Conservation (phyloP, 2,888 invertebrate species). For the Atrina japonica region DNA sequence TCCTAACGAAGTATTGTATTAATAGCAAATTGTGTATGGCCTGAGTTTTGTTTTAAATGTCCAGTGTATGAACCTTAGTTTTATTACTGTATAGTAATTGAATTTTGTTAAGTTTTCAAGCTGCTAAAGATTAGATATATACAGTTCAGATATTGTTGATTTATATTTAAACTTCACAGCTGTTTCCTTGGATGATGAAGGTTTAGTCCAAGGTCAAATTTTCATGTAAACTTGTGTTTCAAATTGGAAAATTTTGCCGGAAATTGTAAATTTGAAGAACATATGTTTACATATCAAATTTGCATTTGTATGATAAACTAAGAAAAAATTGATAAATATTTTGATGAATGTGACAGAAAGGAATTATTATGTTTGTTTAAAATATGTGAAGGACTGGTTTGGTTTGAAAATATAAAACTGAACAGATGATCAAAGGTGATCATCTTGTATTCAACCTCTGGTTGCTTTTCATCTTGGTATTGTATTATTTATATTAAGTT, state of each 20-base stretch:
- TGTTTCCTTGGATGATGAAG: conserved; percentile 12
- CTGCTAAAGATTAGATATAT: background rate
- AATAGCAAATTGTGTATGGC: background rate
- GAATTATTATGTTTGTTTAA: conserved; percentile 20
- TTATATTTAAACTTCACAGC: conserved; percentile 7
- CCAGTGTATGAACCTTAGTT: no score
- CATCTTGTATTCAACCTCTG: no score
- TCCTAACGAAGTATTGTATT: no score
- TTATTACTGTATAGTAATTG: background rate
- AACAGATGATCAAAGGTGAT: no score
- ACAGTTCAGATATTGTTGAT: no score
- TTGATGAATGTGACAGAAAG: conserved; percentile 28
- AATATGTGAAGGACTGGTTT: no score
- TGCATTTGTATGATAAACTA: conserved; percentile 36
- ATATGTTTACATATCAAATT: conserved; percentile 40
- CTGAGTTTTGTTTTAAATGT: no score
- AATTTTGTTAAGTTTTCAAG: background rate
- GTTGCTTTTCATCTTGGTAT: no score
- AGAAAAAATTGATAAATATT: conserved; percentile 35
- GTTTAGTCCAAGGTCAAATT: conserved; percentile 27
- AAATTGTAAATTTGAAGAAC: conserved; percentile 38
- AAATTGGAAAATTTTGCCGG: conserved; percentile 37
- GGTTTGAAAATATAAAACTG: no score
- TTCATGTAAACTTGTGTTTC: conserved; percentile 21
- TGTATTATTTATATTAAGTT: no score